These are phyloP conservation scores for Anser cygnoides DNA, from an alignment of 2,113 vertebrate genomes.

Conservation along the genomic window DNA sequence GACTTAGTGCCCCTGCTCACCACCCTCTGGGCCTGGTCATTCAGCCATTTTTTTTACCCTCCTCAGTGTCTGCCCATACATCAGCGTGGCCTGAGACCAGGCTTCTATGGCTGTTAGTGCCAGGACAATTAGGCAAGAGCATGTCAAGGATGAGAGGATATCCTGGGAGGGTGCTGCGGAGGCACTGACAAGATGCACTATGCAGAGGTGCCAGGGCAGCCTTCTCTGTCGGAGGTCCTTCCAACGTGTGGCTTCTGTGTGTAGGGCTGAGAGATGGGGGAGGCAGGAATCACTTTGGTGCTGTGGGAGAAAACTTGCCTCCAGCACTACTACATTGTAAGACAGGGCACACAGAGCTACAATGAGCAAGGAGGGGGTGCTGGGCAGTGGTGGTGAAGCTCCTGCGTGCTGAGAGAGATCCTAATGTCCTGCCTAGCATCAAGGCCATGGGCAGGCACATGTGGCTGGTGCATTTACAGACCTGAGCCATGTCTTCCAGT, in stretches of 20 bases:
- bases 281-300: neutral
- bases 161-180: neutral
- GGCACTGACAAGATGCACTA: neutral
- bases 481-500: neutral
- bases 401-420: neutral
- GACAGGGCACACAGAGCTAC: neutral
- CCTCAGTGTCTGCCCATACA: neutral
- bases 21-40: neutral
- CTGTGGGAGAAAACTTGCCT: neutral
- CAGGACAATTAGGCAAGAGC: neutral
- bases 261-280: neutral
- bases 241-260: neutral
- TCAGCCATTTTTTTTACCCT: neutral
- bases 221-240: neutral
- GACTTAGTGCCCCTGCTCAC: neutral
- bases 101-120: neutral
- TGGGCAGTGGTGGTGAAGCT: neutral
- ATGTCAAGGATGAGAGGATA: neutral
- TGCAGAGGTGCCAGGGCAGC: neutral
- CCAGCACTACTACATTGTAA: neutral
- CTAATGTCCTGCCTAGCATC: neutral
- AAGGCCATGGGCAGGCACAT: neutral
- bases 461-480: neutral
- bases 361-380: neutral
- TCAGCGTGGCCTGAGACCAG: neutral